These are phyloP conservation scores for Caenorhabditis imperialis DNA, from an alignment of 2,888 invertebrate species.

Conservation along the genomic window DNA sequence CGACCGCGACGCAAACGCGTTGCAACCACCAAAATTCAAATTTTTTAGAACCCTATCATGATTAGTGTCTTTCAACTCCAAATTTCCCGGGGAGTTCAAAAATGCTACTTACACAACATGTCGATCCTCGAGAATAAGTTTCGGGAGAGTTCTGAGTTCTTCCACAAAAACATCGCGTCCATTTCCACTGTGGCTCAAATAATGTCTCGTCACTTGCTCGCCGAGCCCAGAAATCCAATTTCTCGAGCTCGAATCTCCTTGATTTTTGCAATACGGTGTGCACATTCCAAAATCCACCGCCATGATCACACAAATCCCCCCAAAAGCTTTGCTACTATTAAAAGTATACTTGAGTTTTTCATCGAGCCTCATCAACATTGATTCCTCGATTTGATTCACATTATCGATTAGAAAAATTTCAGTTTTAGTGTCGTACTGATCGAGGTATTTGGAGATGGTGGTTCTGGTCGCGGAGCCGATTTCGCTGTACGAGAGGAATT, in stretches of 20 bases:
- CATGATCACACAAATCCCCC: slow-evolving; percentile 5
- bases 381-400: slow-evolving; percentile 1
- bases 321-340: slow-evolving; percentile 1
- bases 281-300: slow-evolving; percentile 10
- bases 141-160: background rate
- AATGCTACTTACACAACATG: too few species aligned
- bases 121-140: background rate
- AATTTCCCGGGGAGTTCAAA: too few species aligned
- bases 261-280: background rate
- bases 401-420: slow-evolving; percentile 20
- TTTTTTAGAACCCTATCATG: too few species aligned
- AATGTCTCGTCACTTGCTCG: too few species aligned
- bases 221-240: too few species aligned
- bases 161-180: too few species aligned
- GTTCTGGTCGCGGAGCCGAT: background rate
- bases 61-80: background rate
- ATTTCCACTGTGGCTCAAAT: too few species aligned
- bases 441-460: background rate
- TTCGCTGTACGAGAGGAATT: background rate
- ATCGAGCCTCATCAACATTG: background rate
- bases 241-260: too few species aligned
- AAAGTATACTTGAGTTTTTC: background rate
- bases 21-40: too few species aligned
- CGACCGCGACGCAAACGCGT: too few species aligned
- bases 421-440: background rate